Conservation (phyloP, 2,797 vertebrate genomes). For the Microctenopoma lineatum region DNA sequence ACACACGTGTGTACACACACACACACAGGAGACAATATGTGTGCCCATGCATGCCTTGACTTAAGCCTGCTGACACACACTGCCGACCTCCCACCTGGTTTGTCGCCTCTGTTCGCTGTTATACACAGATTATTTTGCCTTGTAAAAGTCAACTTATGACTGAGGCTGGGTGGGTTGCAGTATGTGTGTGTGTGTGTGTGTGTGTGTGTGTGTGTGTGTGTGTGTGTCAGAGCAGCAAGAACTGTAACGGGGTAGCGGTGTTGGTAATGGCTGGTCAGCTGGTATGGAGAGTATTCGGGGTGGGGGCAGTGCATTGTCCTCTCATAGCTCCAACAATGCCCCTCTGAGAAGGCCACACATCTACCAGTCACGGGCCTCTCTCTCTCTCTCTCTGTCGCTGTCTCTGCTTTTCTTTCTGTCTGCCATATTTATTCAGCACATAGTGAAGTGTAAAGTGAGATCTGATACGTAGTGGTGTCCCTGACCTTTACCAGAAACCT, state of each 20-base stretch:
- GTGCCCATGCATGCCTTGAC: slow-evolving; percentile 61
- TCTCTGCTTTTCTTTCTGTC: slow-evolving; percentile 73
- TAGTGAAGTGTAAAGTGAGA: slow-evolving; percentile 64
- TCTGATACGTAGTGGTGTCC: slow-evolving; percentile 35
- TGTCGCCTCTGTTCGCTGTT: slow-evolving; percentile 49
- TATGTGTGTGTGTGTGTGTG: slow-evolving; percentile 20
- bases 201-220: slow-evolving; percentile 31
- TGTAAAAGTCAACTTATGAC: slow-evolving; percentile 64
- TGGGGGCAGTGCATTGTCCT: slow-evolving; percentile 85
- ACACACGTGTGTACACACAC: slow-evolving; percentile 31
- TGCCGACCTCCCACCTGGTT: slow-evolving; percentile 64
- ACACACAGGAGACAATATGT: slow-evolving; percentile 43
- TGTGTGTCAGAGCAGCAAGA: slow-evolving; percentile 53
- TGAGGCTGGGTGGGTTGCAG: slow-evolving; percentile 30
- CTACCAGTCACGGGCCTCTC: slow-evolving; percentile 81
- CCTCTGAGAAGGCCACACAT: slow-evolving; percentile 81
- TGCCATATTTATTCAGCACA: slow-evolving; percentile 72
- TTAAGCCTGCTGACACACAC: slow-evolving; percentile 65
- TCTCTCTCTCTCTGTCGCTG: slow-evolving; percentile 51
- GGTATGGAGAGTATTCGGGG: slow-evolving; percentile 86
- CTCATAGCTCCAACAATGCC: slow-evolving; percentile 83
- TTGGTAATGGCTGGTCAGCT: slow-evolving; percentile 86
- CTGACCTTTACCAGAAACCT: slow-evolving; percentile 44
- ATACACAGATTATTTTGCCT: slow-evolving; percentile 36
- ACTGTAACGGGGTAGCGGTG: slow-evolving; percentile 73